phyloP scores from a whole-genome alignment of 2,888 invertebrate species.

The Odontocolon sp. region DNA sequence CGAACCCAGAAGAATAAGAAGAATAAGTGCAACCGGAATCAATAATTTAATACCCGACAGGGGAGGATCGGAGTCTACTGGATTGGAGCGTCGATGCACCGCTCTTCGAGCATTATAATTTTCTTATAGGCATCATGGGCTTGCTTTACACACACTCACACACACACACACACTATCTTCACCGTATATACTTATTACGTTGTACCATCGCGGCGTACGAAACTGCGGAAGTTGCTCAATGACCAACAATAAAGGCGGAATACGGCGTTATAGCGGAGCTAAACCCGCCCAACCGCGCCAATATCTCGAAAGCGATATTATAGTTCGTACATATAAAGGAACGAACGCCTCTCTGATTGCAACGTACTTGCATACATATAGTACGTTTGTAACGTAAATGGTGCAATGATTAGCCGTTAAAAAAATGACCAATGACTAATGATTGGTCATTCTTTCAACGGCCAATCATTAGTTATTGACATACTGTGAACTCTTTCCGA shows the following conservation, averaged over 20 bases:
- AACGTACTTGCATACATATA: neutral
- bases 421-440: no score
- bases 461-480: no score
- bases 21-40: constrained; percentile 46
- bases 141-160: constrained; percentile 14
- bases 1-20: neutral
- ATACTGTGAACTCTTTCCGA: no score
- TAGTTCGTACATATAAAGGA: neutral
- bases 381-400: no score
- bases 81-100: constrained; percentile 34
- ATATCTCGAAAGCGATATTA: constrained; percentile 29
- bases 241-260: constrained; percentile 47
- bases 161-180: neutral
- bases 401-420: no score
- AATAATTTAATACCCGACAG: constrained; percentile 43
- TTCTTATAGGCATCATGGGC: constrained; percentile 34
- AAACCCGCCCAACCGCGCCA: neutral
- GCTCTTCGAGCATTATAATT: constrained; percentile 31
- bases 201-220: constrained; percentile 35
- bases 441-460: no score
- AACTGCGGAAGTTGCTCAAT: constrained; percentile 59
- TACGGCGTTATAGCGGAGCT: neutral
- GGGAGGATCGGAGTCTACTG: constrained; percentile 35
- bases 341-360: constrained; percentile 17
- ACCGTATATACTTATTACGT: constrained; percentile 48